Percentiles rank a stretch among this genome's conserved stretches.
Evolutionary conservation across 2,113 vertebrate genomes (phyloP).

Genomic region (Megaptera novaeangliae): DNA sequence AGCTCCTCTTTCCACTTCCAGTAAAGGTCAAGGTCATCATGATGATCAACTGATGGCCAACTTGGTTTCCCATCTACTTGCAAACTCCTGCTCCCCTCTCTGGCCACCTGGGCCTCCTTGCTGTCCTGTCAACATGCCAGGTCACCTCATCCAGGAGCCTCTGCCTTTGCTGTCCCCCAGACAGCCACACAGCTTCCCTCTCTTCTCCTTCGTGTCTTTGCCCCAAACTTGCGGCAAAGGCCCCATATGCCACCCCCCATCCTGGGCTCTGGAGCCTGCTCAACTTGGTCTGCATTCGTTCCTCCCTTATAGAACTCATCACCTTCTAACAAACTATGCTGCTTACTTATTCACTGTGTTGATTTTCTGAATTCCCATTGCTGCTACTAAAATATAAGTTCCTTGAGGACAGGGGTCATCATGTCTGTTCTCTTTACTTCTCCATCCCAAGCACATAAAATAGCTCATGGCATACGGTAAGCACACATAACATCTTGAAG

Average conservation of each 20-base stretch:
- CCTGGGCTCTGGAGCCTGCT: accelerated
- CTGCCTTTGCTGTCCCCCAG: accelerated
- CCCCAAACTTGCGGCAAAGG: not conserved
- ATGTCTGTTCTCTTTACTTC: not conserved
- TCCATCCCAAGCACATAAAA: not conserved
- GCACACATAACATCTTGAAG: not conserved
- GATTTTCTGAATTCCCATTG: not conserved
- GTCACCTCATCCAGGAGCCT: accelerated
- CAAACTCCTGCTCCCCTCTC: not conserved
- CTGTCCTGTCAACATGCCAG: no score
- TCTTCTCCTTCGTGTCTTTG: not conserved
- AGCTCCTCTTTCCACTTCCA: not conserved
- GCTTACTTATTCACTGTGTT: not conserved
- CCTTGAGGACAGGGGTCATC: not conserved
- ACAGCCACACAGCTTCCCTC: not conserved
- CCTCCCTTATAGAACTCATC: not conserved
- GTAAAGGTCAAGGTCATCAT: not conserved
- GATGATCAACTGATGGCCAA: accelerated
- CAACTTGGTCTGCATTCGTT: not conserved
- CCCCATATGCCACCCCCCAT: accelerated
- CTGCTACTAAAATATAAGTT: not conserved
- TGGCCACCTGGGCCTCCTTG: not conserved
- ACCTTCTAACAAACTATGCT: not conserved
- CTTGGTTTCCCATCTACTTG: not conserved
- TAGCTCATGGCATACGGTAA: accelerated